phyloP scores from a whole-genome alignment of 2,113 vertebrate genomes.

The Hippopotamus amphibius region DNA sequence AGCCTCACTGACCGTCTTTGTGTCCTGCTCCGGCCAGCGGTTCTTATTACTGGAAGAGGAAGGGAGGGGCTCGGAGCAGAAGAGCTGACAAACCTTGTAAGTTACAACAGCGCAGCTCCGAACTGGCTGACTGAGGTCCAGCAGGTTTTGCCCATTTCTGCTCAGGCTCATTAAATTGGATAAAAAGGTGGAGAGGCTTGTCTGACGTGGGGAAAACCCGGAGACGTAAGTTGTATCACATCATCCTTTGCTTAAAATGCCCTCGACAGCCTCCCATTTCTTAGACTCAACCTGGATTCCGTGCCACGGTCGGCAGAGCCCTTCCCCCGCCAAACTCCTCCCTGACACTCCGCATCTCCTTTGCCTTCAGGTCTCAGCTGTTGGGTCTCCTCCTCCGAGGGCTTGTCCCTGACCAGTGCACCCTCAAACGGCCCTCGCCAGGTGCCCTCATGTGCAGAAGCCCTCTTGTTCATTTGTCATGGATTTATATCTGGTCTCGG shows the following conservation, averaged over 20 bases:
- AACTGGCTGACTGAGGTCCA: not conserved
- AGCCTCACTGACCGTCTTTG: slow-evolving; percentile 6
- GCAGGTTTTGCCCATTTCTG: not conserved
- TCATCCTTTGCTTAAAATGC: not conserved
- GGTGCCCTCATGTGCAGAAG: accelerated
- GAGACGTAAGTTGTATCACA: not conserved
- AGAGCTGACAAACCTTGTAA: not conserved
- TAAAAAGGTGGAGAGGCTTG: not conserved
- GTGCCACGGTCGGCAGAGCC: not conserved
- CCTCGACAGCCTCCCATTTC: accelerated
- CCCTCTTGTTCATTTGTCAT: accelerated
- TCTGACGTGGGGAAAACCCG: not conserved
- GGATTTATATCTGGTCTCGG: not conserved
- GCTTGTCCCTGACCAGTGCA: too few relatives aligned
- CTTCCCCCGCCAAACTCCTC: not conserved
- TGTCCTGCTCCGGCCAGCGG: not conserved
- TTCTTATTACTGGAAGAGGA: not conserved
- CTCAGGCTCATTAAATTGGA: not conserved
- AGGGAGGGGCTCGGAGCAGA: accelerated
- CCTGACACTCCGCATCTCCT: not conserved
- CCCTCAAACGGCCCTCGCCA: not conserved
- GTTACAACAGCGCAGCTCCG: not conserved
- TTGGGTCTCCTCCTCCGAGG: not conserved
- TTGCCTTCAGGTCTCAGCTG: not conserved
- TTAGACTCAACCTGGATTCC: not conserved